A percentile compares a stretch with the other conserved stretches of the same genome.
Conservation (phyloP, 2,888 invertebrate species). For the Heliconius hortense region DNA sequence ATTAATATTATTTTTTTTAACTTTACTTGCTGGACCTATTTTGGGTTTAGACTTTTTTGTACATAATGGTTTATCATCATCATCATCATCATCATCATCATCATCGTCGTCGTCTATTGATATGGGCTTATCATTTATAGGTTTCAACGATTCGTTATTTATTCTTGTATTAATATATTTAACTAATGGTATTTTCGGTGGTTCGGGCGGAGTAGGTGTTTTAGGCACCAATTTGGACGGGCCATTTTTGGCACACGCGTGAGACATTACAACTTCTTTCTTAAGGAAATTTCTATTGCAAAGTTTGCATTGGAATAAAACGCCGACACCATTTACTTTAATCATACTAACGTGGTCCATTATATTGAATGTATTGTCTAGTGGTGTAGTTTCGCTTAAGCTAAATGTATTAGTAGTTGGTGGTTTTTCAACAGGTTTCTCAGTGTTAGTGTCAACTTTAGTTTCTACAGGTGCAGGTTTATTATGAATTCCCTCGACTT, state of each 20-base stretch:
- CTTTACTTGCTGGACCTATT: constrained; percentile 72
- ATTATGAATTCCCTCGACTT: constrained; percentile 23
- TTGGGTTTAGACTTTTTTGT: constrained; percentile 56
- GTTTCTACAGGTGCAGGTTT: constrained; percentile 14
- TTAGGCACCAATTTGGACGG: constrained; percentile 59
- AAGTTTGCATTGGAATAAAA: constrained; percentile 73
- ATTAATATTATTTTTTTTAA: constrained; percentile 48
- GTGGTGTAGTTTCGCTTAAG: constrained; percentile 35
- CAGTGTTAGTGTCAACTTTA: constrained; percentile 34
- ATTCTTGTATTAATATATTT: constrained; percentile 69
- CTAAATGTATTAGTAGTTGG: constrained; percentile 41
- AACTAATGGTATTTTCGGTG: constrained; percentile 63
- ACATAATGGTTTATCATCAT: constrained; percentile 43
- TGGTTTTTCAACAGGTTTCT: constrained; percentile 30
- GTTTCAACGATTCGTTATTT: constrained; percentile 51
- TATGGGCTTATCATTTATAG: constrained; percentile 44
- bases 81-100: constrained; percentile 43
- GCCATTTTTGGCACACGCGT: constrained; percentile 72
- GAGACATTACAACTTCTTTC: constrained; percentile 67
- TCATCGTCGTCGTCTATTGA: constrained; percentile 37
- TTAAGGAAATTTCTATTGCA: constrained; percentile 75
- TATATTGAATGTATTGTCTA: constrained; percentile 59
- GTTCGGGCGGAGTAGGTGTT: constrained; percentile 52
- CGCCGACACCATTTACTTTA: constrained; percentile 74
- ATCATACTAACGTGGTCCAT: constrained; percentile 74